phyloP scores from a whole-genome alignment of 2,888 invertebrate species.

The Brassicogethes aeneus region DNA sequence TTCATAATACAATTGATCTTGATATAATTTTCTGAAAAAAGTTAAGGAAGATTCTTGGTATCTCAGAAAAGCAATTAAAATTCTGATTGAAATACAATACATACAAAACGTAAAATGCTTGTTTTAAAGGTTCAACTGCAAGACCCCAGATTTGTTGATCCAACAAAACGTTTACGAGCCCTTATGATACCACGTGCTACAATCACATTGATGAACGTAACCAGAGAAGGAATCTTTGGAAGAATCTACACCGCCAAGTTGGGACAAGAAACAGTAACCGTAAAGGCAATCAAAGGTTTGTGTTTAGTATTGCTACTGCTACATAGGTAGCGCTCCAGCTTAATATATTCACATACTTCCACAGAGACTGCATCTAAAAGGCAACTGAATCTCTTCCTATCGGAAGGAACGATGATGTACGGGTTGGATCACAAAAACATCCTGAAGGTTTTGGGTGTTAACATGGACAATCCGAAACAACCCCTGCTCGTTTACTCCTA shows the following conservation, averaged over 20 bases:
- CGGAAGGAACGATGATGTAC: conserved; percentile 66
- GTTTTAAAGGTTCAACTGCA: no score
- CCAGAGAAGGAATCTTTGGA: conserved; percentile 83
- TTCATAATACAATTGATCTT: no score
- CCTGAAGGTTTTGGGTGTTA: conserved; percentile 61
- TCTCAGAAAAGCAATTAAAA: no score
- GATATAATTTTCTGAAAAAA: no score
- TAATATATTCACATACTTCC: conserved; percentile 20
- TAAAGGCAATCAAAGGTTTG: conserved; percentile 83
- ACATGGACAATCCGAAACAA: conserved; percentile 45
- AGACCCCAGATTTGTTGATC: conserved; percentile 37
- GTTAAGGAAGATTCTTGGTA: no score
- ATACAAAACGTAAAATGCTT: no score
- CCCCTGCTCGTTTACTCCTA: conserved; percentile 67
- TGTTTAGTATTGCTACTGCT: conserved; percentile 1
- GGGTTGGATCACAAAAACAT: conserved; percentile 64
- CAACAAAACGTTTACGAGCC: conserved; percentile 53
- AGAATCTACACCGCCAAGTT: conserved; percentile 69
- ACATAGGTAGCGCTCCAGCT: no score
- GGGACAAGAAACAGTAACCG: conserved; percentile 62
- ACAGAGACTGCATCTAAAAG: conserved; percentile 62
- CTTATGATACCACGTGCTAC: conserved; percentile 53
- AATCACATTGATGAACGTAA: conserved; percentile 49
- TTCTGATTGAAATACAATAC: no score
- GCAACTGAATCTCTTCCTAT: conserved; percentile 61